Evolutionary conservation across 2,113 vertebrate genomes (phyloP).

Genomic region (Mionectes macconnelli): DNA sequence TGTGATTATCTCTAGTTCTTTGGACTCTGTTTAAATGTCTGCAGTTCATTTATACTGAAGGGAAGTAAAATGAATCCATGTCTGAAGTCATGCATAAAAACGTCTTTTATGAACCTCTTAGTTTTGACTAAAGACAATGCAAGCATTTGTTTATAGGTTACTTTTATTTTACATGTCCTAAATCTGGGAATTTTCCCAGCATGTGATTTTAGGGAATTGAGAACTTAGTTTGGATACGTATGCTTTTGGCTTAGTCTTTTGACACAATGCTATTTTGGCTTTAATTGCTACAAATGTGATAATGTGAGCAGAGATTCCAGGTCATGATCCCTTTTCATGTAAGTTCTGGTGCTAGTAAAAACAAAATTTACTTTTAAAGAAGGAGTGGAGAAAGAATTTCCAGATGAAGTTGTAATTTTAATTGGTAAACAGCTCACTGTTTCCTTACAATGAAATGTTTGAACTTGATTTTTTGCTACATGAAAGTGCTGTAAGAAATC

Average conservation of each 20-base stretch:
- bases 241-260: neutral
- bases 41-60: neutral
- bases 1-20: neutral
- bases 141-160: neutral
- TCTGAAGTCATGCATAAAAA: neutral
- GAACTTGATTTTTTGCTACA: neutral
- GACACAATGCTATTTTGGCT: neutral
- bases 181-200: neutral
- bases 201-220: neutral
- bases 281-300: neutral
- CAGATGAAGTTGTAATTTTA: neutral
- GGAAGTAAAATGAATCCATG: neutral
- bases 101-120: neutral
- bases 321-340: neutral
- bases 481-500: neutral
- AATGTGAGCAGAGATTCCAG: neutral
- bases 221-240: neutral
- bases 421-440: neutral
- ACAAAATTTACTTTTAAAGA: neutral
- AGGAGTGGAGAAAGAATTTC: neutral
- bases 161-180: neutral
- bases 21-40: neutral
- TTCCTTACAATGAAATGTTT: neutral
- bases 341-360: neutral
- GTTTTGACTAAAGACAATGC: neutral